Base-by-base conservation (phyloP, 2,113 vertebrate species). In the Furnarius figulus region DNA sequence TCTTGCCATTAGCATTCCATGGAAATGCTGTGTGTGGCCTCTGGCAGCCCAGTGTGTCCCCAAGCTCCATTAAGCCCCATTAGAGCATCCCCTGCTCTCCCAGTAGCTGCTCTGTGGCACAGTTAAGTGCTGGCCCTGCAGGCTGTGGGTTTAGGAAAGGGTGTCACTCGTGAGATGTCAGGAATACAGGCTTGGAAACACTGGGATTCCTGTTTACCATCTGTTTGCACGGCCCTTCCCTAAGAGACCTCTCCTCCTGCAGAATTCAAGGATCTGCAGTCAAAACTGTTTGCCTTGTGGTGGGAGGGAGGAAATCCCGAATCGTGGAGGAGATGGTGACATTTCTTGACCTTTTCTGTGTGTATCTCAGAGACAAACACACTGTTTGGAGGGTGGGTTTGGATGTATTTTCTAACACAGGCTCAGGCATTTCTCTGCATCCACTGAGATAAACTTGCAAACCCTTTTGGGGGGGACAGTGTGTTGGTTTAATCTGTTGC, bases 231-330 rank as follows among this genome's bases (percentile, higher is more conserved):
- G 8, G 33, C 71, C 80, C 56, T 50, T 75, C 85, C 93, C 93
- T 46, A 52, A 20, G 2, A 19, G 65, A 47, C 31, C 58, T 81
- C 55, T 67, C 39, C 56, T 88, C 71, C 75, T 71, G 50, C 75
- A 89, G 66, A 31, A 52, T 40, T 52, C 62, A 58, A 75, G 78
- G 73, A 62, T 28, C 82, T 82, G 63, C 76, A 72, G 76, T 66
- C 76, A 53, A 63, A 93, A 89, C 85, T 75, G 44, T 96, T 93
- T 95, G 76, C 39, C n/a, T 89, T 92, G 89, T 1, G 81, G 66
- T 33, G 47, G 63, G 67, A 67, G 47, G 72, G 72, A 91, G 91
- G 81, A 95, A 94, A 86, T 79, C 90, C 70, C 75, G 53, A 42
- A 21, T 8, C 9, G 52, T 50, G 72, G 71, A 83, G 81, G 67